These are phyloP conservation scores for Scaptomyza polygonia DNA, from an alignment of 2,888 invertebrate genomes.

Conservation along the genomic window DNA sequence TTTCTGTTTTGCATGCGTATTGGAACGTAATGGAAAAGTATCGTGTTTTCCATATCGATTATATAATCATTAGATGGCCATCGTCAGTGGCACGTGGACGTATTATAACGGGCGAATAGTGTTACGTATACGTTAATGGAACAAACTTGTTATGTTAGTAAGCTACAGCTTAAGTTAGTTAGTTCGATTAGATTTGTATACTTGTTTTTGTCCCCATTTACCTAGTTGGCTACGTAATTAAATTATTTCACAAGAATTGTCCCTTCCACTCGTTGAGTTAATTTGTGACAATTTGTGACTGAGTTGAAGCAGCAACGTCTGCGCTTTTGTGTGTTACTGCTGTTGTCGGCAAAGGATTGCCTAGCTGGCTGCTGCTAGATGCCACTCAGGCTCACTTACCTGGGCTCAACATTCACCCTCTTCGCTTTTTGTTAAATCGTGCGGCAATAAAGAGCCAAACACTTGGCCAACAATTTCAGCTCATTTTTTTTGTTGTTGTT, in stretches of 20 bases:
- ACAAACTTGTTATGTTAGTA: background rate
- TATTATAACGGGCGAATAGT: slow-evolving; percentile 34
- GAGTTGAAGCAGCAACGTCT: slow-evolving; percentile 49
- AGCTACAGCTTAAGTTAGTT: background rate
- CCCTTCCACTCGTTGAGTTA: slow-evolving; percentile 64
- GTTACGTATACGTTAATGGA: slow-evolving; percentile 55
- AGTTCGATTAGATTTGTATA: background rate
- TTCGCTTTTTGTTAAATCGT: slow-evolving; percentile 57
- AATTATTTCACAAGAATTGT: slow-evolving; percentile 67
- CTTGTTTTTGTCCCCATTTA: background rate
- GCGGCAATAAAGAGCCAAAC: slow-evolving; percentile 68
- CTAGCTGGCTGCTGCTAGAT: too few relatives aligned
- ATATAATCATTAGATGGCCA: slow-evolving; percentile 61
- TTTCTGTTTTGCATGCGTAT: slow-evolving; percentile 35
- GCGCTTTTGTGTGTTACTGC: slow-evolving; percentile 45
- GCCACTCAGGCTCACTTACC: slow-evolving; percentile 46
- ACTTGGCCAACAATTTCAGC: slow-evolving; percentile 59
- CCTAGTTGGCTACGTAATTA: slow-evolving; percentile 54
- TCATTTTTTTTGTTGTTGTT: background rate
- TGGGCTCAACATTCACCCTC: background rate
- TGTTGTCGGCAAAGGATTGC: slow-evolving; percentile 28
- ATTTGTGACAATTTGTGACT: slow-evolving; percentile 68
- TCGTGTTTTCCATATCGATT: slow-evolving; percentile 58
- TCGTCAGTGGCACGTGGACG: slow-evolving; percentile 50
- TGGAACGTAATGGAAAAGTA: slow-evolving; percentile 2